Conservation (phyloP, 1,140 invertebrate species). For the Tigriopus japonicus region DNA sequence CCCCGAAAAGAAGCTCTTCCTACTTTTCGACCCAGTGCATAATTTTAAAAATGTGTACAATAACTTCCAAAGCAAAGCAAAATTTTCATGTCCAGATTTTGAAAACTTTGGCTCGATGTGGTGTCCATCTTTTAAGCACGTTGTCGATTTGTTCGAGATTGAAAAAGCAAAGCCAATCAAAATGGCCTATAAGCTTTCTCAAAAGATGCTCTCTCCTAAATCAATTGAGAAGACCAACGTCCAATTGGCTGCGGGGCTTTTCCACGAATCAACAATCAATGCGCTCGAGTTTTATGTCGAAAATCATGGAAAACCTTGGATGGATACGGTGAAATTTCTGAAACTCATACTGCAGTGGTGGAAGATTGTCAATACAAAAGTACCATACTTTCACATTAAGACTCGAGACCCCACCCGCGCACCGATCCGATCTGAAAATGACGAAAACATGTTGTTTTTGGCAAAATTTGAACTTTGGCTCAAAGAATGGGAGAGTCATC, state of each 20-base stretch:
- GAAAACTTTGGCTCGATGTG: background rate
- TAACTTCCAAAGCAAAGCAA: background rate
- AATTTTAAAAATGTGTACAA: conserved; percentile 4
- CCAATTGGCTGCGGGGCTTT: background rate
- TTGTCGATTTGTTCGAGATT: background rate
- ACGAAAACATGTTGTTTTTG: background rate
- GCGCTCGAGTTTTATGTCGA: background rate
- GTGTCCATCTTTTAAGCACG: background rate
- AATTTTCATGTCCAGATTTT: background rate
- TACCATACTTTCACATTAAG: background rate
- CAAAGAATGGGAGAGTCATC: background rate
- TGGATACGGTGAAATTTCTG: too few species aligned
- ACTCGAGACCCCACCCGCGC: background rate
- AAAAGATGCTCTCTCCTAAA: background rate
- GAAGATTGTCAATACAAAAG: background rate
- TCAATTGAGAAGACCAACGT: background rate
- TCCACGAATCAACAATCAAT: background rate
- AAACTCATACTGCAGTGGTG: background rate
- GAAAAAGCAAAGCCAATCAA: background rate
- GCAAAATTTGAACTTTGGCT: background rate
- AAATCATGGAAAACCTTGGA: background rate
- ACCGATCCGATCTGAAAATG: background rate
- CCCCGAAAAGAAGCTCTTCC: too few species aligned
- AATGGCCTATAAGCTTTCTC: background rate
- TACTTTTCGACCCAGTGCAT: background rate